These are phyloP conservation scores for Bujurquina vittata DNA, from an alignment of 2,113 vertebrate genomes.

Conservation along the genomic window DNA sequence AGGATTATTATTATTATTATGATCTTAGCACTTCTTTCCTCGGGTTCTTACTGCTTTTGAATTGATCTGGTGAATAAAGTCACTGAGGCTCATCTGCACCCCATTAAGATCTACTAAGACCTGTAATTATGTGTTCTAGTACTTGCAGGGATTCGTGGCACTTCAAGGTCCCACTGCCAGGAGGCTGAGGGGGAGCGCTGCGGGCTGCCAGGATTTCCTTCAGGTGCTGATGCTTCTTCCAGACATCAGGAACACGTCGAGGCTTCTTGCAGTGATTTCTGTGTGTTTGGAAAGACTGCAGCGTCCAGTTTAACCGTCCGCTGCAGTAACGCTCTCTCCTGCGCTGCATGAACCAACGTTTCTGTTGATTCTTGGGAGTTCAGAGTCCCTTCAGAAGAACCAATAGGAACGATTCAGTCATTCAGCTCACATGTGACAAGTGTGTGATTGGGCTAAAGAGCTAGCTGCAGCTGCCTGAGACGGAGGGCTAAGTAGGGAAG, in stretches of 20 bases:
- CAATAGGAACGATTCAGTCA: background rate
- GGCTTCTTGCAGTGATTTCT: background rate
- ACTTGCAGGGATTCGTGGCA: too few relatives aligned
- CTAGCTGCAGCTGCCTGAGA: constrained; percentile 8
- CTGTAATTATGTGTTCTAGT: too few relatives aligned
- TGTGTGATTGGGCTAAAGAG: constrained; percentile 20
- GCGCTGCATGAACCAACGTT: background rate
- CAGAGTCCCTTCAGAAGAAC: background rate
- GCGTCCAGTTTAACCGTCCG: background rate
- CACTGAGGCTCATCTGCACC: too few relatives aligned
- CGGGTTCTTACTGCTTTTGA: too few relatives aligned
- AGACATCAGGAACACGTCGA: background rate
- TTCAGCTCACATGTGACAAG: background rate
- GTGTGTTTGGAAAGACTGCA: background rate
- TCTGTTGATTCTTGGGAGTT: background rate
- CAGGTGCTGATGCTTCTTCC: background rate
- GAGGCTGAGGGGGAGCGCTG: too few relatives aligned
- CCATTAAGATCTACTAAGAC: too few relatives aligned
- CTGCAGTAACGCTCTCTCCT: background rate
- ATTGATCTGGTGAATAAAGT: too few relatives aligned
- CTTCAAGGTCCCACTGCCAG: too few relatives aligned
- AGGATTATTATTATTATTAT: background rate
- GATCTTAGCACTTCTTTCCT: too few relatives aligned
- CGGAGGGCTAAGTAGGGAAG: constrained; percentile 28
- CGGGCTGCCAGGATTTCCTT: background rate